Conservation (phyloP, 2,113 vertebrate genomes). For the Gadus chalcogrammus region DNA sequence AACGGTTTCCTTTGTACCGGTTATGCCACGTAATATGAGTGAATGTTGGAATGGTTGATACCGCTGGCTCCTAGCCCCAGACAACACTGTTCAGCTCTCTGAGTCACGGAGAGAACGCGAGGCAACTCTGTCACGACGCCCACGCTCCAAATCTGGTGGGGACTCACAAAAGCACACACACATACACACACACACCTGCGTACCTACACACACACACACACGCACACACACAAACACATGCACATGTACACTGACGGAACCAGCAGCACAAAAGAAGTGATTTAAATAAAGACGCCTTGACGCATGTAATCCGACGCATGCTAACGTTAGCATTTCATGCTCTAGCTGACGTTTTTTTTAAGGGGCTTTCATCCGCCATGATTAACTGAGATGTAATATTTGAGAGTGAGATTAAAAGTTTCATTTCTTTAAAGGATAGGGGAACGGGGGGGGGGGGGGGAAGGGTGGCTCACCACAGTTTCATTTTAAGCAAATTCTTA, state of each 20-base stretch:
- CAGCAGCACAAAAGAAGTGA: background rate
- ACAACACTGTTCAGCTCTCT: too few species aligned
- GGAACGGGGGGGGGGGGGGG: background rate
- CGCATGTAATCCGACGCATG: background rate
- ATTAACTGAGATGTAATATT: background rate
- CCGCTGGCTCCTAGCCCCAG: too few species aligned
- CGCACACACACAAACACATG: background rate
- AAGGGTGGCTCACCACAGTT: background rate
- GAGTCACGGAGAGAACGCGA: too few species aligned
- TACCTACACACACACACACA: background rate
- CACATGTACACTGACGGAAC: background rate
- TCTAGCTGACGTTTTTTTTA: background rate
- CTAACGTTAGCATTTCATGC: constrained; percentile 7
- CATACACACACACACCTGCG: background rate
- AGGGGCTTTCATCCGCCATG: background rate
- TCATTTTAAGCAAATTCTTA: background rate
- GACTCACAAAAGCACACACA: background rate
- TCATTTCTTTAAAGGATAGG: background rate
- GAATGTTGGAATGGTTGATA: too few species aligned
- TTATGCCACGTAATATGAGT: too few species aligned
- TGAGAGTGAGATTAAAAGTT: background rate
- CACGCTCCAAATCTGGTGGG: too few species aligned
- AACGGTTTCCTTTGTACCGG: too few species aligned
- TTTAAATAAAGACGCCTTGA: constrained; percentile 1
- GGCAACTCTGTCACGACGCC: too few species aligned